Evolutionary conservation across 1,140 invertebrate species (phyloP), one percentile per base, ranked within the genome.

Genomic region (Drosophila littoralis): DNA sequence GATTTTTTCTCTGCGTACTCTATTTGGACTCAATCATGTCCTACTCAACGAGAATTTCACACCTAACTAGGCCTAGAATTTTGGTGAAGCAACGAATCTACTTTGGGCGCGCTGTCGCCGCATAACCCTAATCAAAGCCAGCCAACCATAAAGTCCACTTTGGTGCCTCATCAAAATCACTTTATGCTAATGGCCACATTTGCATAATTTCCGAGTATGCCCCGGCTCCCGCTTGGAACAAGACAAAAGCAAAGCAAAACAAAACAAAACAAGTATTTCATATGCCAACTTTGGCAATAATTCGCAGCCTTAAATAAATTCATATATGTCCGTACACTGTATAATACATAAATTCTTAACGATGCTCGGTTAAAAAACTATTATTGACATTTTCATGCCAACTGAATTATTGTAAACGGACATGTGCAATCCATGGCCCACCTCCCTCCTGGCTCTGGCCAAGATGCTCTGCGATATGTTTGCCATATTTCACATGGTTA

Each of bases 141-240:
- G 83, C 83, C 83, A 83, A 82, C 64, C 82, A 88, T 86, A 88
- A 86, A 86, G 82, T 86, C 82, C 83, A 86, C 82, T 86, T 82
- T 86, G 79, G 79, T 88, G 82, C 76, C 82, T 86, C 82, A 86
- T 86, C 82, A 86, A 86, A 88, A 86, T 86, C 82, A 86, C 84
- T 86, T 86, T 86, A 86, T 86, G 82, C 82, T 86, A 86, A 86
- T 86, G 77, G 75, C 66, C 50, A 70, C 83, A 86, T 86, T 86
- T 83, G 84, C 83, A 86, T 86, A 86, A 86, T 86, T 88, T 71
- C 69, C 61, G 67, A 81, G 79, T 52, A 70, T 64, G 58, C 60
- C 64, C 57, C n/a, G 35, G 42, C 22, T 9, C 0, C 32, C 48
- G 28, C 9, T 12, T 6, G 12, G n/a, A 52, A 15, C 33, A 45